These are phyloP conservation scores for Stomatorhinus ivindoensis DNA, from an alignment of 2,113 vertebrate species.

Conservation along the genomic window DNA sequence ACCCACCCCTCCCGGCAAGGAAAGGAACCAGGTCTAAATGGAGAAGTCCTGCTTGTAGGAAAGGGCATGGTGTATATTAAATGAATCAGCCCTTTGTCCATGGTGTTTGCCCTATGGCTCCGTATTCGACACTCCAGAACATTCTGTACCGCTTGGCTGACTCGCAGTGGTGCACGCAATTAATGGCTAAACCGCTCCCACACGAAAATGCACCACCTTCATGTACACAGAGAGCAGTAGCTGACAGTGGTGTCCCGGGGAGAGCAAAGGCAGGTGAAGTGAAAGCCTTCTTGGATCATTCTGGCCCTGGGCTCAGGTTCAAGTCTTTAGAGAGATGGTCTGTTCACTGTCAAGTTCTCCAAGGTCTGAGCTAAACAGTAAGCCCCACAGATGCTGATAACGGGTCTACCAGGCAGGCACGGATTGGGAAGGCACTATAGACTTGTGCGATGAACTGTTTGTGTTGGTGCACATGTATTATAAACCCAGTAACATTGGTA, in stretches of 20 bases:
- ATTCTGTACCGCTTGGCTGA: not conserved
- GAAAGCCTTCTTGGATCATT: not conserved
- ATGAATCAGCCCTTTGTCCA: not conserved
- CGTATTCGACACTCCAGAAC: not conserved
- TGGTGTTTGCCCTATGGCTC: not conserved
- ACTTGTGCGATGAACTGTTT: not conserved
- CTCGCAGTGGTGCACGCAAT: not conserved
- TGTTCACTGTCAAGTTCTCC: not conserved
- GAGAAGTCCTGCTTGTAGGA: not conserved
- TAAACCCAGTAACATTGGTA: not conserved
- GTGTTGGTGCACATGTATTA: not conserved
- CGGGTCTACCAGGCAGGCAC: not conserved
- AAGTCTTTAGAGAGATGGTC: not conserved
- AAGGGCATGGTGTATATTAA: not conserved
- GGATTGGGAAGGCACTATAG: not conserved
- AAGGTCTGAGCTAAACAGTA: not conserved
- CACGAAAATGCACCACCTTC: not conserved
- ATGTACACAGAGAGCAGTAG: not conserved
- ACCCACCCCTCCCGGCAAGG: not conserved
- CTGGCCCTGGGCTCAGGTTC: not conserved
- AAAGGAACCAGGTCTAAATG: not conserved
- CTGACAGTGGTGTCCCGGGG: not conserved
- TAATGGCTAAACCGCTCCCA: not conserved
- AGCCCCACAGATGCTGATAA: not conserved
- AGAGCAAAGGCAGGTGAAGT: not conserved